Evolutionary conservation across 2,888 invertebrate species (phyloP).

Genomic region (Dicyrtoma fusca): DNA sequence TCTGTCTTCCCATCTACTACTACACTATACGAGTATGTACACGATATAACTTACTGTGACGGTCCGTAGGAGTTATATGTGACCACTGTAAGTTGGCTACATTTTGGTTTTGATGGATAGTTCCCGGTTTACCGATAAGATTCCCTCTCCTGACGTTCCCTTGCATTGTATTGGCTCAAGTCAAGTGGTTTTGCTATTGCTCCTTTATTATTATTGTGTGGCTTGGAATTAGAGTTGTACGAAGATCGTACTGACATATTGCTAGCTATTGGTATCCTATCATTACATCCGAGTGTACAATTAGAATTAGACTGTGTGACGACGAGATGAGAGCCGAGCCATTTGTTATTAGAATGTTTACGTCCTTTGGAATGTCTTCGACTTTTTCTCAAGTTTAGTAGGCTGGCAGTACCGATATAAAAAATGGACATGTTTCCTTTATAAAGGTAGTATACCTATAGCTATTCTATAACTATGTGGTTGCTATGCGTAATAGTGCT

Average conservation of each 20-base stretch:
- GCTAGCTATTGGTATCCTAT: conserved; percentile 28
- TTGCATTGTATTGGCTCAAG: background rate
- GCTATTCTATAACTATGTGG: no score
- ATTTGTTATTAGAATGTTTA: conserved; percentile 6
- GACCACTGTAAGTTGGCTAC: no score
- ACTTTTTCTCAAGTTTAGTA: no score
- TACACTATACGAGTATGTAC: no score
- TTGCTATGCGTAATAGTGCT: no score
- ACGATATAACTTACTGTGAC: no score
- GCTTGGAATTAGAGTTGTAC: background rate
- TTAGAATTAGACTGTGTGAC: conserved; percentile 20
- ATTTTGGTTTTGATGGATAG: conserved; percentile 33
- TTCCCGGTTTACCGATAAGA: conserved; percentile 26
- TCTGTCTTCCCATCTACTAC: no score
- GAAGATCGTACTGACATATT: conserved; percentile 22
- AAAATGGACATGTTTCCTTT: no score
- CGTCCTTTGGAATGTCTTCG: no score
- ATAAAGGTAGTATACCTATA: no score
- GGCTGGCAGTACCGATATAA: background rate
- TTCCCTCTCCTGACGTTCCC: background rate
- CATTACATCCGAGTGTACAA: conserved; percentile 27
- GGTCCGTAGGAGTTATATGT: no score
- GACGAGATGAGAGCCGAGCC: conserved; percentile 6
- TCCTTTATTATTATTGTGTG: background rate
- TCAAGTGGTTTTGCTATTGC: conserved; percentile 5